Base-by-base conservation (phyloP, 1,140 invertebrate species). In the Drosophila nebulosa region DNA sequence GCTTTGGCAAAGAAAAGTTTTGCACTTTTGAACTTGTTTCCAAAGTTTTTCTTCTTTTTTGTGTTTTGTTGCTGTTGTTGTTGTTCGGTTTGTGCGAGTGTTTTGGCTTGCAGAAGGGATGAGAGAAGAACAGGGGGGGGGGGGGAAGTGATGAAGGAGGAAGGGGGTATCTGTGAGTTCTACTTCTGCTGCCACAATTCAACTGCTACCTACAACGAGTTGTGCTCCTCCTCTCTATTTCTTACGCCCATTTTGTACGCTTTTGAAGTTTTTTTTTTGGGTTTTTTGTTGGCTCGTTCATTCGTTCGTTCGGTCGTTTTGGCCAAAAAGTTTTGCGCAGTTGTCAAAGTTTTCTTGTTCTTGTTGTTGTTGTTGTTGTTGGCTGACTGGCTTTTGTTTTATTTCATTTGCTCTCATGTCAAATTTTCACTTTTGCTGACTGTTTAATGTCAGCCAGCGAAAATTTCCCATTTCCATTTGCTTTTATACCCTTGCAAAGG, bases 361-460 rank as follows among this genome's bases (percentile, higher is more conserved):
- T 71, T 79, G 56, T 56, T 62, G 61, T 24, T 50, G 55, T n/a
- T n/a, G n/a, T n/a, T n/a, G n/a, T n/a, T n/a, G 22, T 18, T 42
- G n/a, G 16, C 50, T 64, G 57, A 51, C 64, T 70, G 65, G 18
- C 66, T 64, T 77, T 86, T 85, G 61, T 81, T 85, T 74, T 78
- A 80, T 85, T 80, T 80, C 61, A 78, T 78, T 78, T 77, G 78
- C 73, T 78, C 65, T 74, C 69, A 67, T 78, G 83, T 81, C 78
- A 86, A 86, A 86, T 81, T 85, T 86, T 86, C 78, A 85, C 81
- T 86, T 85, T 85, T 86, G 64, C 81, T 80, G 74, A 80, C 77
- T 77, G 66, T 80, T 85, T 85, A 79, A 84, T 74, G 76, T 85
- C 77, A 74, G 63, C n/a, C 52, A 56, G 64, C n/a, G 3, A 14